Percentiles rank a stretch among this genome's conserved stretches.
These are phyloP conservation scores for Mantis religiosa DNA, from an alignment of 2,888 invertebrate genomes.

Conservation along the genomic window DNA sequence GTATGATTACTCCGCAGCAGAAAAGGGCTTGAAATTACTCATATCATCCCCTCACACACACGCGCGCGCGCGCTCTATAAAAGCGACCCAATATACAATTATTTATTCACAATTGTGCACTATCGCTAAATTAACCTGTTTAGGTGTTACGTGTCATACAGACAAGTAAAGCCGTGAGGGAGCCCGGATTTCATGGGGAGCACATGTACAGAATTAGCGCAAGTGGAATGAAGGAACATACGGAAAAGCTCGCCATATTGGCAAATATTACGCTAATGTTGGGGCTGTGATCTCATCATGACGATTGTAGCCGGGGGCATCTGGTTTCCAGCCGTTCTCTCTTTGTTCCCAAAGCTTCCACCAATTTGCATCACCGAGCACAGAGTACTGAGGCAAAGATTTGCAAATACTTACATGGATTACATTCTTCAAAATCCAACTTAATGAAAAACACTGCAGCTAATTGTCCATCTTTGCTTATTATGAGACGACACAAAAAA, in stretches of 20 bases:
- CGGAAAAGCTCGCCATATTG: neutral
- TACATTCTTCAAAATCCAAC: too few species aligned
- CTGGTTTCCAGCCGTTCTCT: neutral
- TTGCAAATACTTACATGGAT: too few species aligned
- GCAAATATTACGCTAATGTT: neutral
- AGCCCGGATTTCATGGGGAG: neutral
- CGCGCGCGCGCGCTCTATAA: constrained; percentile 7
- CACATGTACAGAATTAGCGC: constrained; percentile 6
- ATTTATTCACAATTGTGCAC: constrained; percentile 24
- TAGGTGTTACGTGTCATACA: constrained; percentile 12
- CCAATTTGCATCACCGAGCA: too few species aligned
- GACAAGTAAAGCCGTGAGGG: neutral
- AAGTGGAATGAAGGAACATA: neutral
- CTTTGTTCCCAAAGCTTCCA: too few species aligned
- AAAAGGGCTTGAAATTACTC: constrained; percentile 21
- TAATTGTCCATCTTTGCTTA: too few species aligned
- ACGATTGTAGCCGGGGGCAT: neutral
- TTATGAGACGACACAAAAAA: too few species aligned
- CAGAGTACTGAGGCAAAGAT: too few species aligned
- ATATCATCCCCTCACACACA: constrained; percentile 1
- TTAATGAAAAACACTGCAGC: too few species aligned
- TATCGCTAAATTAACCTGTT: constrained; percentile 26
- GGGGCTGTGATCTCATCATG: neutral
- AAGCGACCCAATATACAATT: constrained; percentile 18
- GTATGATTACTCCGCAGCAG: constrained; percentile 25